Evolutionary conservation across 2,797 vertebrate species (phyloP).

Genomic region (Oreochromis mossambicus): DNA sequence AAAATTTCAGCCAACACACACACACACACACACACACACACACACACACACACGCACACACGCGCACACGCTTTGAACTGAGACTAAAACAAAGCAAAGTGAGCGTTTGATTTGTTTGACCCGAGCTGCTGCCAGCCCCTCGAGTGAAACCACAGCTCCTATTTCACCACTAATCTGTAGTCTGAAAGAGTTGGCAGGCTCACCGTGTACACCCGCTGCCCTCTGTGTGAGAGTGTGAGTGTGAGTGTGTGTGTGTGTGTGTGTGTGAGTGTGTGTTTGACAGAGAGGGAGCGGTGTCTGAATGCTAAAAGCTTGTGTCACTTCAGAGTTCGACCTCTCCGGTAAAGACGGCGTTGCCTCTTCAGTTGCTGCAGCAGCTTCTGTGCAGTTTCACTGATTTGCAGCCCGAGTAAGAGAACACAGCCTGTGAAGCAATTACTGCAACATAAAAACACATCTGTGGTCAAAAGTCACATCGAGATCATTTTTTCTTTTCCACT

Average conservation of each 20-base stretch:
- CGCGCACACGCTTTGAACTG: slow-evolving; percentile 5
- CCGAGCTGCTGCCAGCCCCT: slow-evolving; percentile 7
- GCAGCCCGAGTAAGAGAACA: background rate
- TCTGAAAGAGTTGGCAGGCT: slow-evolving; percentile 21
- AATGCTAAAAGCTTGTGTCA: slow-evolving; percentile 8
- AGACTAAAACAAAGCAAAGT: slow-evolving; percentile 22
- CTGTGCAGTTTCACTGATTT: background rate
- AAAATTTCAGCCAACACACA: background rate
- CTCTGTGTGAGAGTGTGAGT: background rate
- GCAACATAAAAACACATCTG: background rate
- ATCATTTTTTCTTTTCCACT: background rate
- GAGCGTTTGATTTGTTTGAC: slow-evolving; percentile 45
- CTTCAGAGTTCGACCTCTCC: background rate
- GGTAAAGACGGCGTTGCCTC: background rate
- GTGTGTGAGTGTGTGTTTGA: background rate
- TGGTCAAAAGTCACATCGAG: accelerated
- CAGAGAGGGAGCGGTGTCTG: background rate
- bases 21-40: background rate
- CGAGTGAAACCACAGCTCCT: slow-evolving; percentile 14
- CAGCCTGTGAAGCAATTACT: background rate
- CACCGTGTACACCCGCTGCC: background rate
- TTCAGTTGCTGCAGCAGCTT: background rate
- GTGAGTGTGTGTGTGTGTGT: background rate
- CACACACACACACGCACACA: background rate
- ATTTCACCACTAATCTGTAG: slow-evolving; percentile 44